These are phyloP conservation scores for Bombus waltoni DNA, from an alignment of 1,140 invertebrate genomes.

Conservation along the genomic window DNA sequence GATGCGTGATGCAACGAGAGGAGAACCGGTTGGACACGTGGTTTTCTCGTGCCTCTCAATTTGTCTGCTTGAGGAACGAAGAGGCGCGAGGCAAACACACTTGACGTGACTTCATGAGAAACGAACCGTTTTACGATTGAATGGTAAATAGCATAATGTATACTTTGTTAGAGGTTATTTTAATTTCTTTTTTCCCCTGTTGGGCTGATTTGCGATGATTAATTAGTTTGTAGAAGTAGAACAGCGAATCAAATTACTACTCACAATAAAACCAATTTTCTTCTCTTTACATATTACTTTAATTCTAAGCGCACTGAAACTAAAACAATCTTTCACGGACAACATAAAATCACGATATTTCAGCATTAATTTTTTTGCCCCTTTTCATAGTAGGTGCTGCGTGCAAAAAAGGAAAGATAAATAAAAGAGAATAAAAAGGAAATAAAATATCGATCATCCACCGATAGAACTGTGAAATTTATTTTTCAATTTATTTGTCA, in stretches of 20 bases:
- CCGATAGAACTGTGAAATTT: neutral
- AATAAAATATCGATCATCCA: neutral
- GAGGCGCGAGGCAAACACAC: neutral
- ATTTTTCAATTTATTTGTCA: neutral
- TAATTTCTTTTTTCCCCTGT: neutral
- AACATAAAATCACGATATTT: too few relatives aligned
- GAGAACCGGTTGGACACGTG: constrained; percentile 26
- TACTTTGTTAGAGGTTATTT: too few relatives aligned
- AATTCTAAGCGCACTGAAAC: neutral
- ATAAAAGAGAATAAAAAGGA: neutral
- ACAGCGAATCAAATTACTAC: neutral
- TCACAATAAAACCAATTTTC: neutral
- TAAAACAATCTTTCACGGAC: neutral
- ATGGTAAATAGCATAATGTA: neutral
- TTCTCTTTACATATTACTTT: neutral
- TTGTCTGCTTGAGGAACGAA: constrained; percentile 14
- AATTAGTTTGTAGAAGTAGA: neutral
- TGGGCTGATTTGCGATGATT: neutral
- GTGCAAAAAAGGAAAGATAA: neutral
- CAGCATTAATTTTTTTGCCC: neutral
- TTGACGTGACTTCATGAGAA: neutral
- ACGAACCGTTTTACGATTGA: neutral
- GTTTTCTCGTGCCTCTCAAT: constrained; percentile 30
- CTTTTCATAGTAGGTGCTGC: neutral
- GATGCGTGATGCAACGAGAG: constrained; percentile 40